Evolutionary conservation across 2,797 vertebrate genomes (phyloP).

Genomic region (Galago senegalensis): DNA sequence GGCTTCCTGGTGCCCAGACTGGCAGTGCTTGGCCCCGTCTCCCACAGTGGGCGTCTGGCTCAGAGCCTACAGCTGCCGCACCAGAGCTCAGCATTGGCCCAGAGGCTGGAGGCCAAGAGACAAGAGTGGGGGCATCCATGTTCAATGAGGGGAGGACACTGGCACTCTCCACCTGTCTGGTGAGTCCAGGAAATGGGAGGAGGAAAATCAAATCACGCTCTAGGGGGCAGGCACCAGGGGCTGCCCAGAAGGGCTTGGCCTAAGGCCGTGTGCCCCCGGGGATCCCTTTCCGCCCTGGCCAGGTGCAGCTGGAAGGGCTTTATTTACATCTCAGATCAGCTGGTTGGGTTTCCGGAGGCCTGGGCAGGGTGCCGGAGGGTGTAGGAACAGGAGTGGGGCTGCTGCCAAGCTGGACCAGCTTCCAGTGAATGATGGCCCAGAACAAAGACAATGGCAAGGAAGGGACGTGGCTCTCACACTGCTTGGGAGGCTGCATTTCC

Average conservation of each 20-base stretch:
- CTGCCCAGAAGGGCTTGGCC: background rate
- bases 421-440: conserved; percentile 63
- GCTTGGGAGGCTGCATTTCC: background rate
- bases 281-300: conserved; percentile 56
- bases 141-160: background rate
- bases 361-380: background rate
- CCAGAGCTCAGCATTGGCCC: background rate
- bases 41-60: background rate
- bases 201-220: background rate
- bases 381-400: background rate
- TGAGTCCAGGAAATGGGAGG: conserved; percentile 30
- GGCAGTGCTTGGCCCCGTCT: background rate
- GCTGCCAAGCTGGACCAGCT: conserved; percentile 61
- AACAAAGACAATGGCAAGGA: conserved; percentile 65
- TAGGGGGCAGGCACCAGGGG: background rate
- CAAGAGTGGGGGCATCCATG: background rate
- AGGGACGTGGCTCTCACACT: background rate
- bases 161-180: background rate
- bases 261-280: background rate
- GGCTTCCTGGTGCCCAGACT: background rate
- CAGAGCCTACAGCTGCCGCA: background rate
- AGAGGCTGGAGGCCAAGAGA: background rate
- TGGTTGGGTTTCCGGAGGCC: conserved; percentile 66
- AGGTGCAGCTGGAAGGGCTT: conserved; percentile 56
- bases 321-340: conserved; percentile 42